Percentiles rank a stretch among this genome's conserved stretches.
Conservation (phyloP, 2,888 invertebrate genomes). For the Himalopsyche kuldschensis region DNA sequence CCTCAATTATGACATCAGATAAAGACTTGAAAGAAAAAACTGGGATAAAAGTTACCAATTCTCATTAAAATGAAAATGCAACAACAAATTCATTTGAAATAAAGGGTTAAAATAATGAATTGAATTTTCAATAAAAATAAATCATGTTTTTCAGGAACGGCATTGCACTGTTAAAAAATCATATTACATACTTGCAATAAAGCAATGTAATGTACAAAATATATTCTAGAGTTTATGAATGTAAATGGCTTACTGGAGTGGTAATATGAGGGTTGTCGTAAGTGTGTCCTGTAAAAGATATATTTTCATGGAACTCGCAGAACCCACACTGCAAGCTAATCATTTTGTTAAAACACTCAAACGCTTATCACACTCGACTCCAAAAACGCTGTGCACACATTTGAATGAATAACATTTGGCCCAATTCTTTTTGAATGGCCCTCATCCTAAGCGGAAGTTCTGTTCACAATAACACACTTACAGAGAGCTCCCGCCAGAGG, state of each 20-base stretch:
- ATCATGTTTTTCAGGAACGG: no score
- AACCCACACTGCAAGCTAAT: neutral
- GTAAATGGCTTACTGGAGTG: neutral
- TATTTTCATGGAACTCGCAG: neutral
- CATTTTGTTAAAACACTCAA: neutral
- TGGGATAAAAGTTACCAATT: no score
- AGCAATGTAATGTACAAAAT: no score
- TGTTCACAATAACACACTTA: constrained; percentile 14
- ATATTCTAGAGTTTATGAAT: no score
- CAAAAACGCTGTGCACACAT: constrained; percentile 11
- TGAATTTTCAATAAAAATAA: no score
- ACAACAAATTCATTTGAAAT: no score
- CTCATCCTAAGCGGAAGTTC: constrained; percentile 2
- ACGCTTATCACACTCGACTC: neutral
- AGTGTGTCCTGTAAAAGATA: neutral
- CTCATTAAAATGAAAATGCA: no score
- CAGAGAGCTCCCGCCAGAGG: constrained; percentile 22
- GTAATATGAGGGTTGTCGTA: neutral
- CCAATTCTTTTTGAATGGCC: constrained; percentile 25
- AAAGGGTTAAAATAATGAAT: no score
- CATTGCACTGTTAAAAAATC: no score
- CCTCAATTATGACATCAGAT: no score
- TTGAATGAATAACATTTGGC: constrained; percentile 21
- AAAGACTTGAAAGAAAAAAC: no score
- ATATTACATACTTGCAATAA: no score